phyloP scores from a whole-genome alignment of 1,140 invertebrate species.

The Apis dorsata region DNA sequence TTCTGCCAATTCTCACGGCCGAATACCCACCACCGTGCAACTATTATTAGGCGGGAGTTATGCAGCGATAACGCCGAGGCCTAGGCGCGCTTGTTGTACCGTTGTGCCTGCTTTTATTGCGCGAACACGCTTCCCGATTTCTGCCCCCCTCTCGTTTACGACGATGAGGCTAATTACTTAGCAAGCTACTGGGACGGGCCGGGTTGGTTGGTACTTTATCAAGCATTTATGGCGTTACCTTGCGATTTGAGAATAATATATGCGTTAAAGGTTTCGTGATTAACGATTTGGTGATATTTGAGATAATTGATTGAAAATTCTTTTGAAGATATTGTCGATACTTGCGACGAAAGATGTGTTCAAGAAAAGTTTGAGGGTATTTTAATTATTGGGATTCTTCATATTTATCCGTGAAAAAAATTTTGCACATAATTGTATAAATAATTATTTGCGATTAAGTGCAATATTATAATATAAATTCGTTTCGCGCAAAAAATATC shows the following conservation, averaged over 20 bases:
- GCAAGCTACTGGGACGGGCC: neutral
- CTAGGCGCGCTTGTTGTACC: neutral
- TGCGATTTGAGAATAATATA: neutral
- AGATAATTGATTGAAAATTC: too few relatives aligned
- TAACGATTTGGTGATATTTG: too few relatives aligned
- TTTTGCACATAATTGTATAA: too few relatives aligned
- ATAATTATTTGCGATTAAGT: neutral
- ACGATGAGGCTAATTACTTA: neutral
- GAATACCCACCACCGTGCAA: neutral
- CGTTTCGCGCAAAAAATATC: neutral
- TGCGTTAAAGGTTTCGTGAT: too few relatives aligned
- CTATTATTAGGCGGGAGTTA: constrained; percentile 1
- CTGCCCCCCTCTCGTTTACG: neutral
- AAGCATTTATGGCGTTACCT: neutral
- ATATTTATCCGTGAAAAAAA: too few relatives aligned
- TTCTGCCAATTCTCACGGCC: constrained; percentile 1
- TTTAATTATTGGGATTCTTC: too few relatives aligned
- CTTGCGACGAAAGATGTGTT: too few relatives aligned
- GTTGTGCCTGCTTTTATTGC: neutral
- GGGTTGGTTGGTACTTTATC: neutral
- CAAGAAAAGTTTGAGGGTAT: too few relatives aligned
- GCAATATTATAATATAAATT: neutral
- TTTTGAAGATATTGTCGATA: too few relatives aligned
- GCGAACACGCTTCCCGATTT: neutral
- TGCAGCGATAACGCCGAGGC: neutral